A percentile compares a stretch with the other conserved stretches of the same genome.
phyloP scores from a whole-genome alignment of 2,797 vertebrate species.

The Ctenopoma kingsleyae region DNA sequence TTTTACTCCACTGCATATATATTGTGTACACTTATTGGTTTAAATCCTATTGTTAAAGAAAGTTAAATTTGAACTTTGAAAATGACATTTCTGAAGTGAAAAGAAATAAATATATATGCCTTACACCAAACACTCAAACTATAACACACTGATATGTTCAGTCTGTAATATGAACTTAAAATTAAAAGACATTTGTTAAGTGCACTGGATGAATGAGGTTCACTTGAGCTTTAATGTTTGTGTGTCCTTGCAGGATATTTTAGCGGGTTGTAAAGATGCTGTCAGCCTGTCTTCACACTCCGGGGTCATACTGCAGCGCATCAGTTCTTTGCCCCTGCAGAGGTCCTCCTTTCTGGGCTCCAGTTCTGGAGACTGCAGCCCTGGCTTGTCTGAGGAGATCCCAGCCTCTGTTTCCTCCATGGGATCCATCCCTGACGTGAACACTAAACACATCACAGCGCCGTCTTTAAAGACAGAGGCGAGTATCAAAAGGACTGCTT shows the following conservation, averaged over 20 bases:
- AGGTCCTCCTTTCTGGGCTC: constrained; percentile 57
- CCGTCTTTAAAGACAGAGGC: constrained; percentile 19
- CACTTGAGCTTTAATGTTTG: neutral
- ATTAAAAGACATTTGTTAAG: neutral
- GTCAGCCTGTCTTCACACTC: constrained; percentile 73
- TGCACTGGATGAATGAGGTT: fast-evolving
- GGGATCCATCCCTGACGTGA: constrained; percentile 46
- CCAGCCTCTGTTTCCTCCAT: constrained; percentile 47
- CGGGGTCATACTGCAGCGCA: constrained; percentile 71
- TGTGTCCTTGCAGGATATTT: constrained; percentile 72
- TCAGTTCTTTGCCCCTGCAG: constrained; percentile 53
- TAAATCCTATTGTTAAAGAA: no score
- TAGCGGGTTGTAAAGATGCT: constrained; percentile 74
- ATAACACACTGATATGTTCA: no score
- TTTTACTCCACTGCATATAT: no score
- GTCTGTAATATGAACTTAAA: no score
- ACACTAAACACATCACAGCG: neutral
- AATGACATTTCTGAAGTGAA: no score
- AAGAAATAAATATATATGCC: no score
- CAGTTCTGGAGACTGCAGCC: constrained; percentile 59
- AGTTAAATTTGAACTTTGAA: no score
- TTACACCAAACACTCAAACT: no score
- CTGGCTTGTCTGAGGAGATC: constrained; percentile 52
- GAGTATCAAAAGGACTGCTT: constrained; percentile 5
- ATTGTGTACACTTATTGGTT: no score